A percentile compares a stretch with the other conserved stretches of the same genome.
These are phyloP conservation scores for Tamandua tetradactyla DNA, from an alignment of 2,797 vertebrate genomes.

Conservation along the genomic window DNA sequence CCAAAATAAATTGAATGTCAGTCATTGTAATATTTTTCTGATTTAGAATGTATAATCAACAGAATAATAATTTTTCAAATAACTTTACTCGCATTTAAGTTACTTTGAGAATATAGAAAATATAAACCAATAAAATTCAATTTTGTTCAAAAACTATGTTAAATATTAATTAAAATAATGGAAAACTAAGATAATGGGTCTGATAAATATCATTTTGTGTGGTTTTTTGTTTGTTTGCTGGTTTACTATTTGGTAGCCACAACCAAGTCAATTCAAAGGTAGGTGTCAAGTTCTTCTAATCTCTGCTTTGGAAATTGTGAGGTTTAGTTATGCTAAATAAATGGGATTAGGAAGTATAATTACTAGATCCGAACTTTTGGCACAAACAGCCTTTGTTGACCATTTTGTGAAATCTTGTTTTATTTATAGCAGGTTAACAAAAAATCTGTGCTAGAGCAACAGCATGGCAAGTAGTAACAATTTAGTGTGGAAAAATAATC, in stretches of 20 bases:
- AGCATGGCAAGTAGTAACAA: not conserved
- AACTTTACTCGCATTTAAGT: not conserved
- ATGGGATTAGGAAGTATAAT: not conserved
- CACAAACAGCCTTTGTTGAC: not conserved
- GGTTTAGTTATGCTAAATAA: not conserved
- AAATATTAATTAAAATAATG: not conserved
- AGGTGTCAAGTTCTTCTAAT: not conserved
- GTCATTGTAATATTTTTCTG: not conserved
- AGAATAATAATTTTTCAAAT: not conserved
- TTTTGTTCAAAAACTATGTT: not conserved
- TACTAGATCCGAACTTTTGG: not conserved
- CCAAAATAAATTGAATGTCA: not conserved
- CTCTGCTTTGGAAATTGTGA: not conserved
- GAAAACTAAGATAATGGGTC: not conserved
- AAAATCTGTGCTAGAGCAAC: not conserved
- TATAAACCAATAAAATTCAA: not conserved
- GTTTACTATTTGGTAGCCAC: not conserved
- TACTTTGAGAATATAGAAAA: not conserved
- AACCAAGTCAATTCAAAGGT: not conserved
- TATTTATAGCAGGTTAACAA: not conserved
- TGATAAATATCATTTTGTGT: not conserved
- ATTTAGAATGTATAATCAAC: not conserved
- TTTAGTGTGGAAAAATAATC: not conserved
- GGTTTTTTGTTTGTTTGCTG: not conserved
- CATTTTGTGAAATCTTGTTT: not conserved